Conservation (phyloP, 2,113 vertebrate genomes). For the Arvicanthis niloticus region DNA sequence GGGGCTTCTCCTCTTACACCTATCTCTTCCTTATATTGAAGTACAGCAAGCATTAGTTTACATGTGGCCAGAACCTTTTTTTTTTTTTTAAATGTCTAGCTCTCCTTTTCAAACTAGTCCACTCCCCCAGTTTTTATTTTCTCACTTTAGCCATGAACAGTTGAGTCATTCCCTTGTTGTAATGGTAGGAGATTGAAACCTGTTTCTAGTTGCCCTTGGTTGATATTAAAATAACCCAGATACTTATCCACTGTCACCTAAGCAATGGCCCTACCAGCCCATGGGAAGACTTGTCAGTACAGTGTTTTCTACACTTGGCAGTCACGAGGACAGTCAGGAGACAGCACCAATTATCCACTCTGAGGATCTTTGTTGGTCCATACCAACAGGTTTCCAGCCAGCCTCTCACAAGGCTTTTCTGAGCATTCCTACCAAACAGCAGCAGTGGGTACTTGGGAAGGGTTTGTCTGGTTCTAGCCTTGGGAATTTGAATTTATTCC, state of each 20-base stretch:
- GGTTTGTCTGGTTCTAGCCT: not conserved
- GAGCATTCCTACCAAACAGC: not conserved
- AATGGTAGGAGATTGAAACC: not conserved
- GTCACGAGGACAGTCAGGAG: not conserved
- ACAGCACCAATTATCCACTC: not conserved
- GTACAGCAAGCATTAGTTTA: not conserved
- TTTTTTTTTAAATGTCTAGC: not conserved
- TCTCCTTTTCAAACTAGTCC: conserved; percentile 1
- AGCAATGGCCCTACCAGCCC: not conserved
- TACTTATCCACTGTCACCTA: not conserved
- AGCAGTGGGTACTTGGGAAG: not conserved
- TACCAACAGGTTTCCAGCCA: fast-evolving
- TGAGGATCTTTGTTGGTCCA: not conserved
- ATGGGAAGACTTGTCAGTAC: not conserved
- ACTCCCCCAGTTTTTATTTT: not conserved
- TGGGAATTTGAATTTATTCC: not conserved
- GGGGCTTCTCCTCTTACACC: not conserved
- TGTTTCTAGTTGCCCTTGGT: not conserved
- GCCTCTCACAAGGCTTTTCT: not conserved
- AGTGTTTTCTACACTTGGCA: not conserved
- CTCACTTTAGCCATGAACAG: not conserved
- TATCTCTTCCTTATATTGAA: not conserved
- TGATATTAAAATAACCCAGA: not conserved
- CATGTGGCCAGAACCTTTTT: not conserved
- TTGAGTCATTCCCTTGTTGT: not conserved